Base-by-base conservation (phyloP, 2,797 vertebrate genomes). In the Limosa lapponica region DNA sequence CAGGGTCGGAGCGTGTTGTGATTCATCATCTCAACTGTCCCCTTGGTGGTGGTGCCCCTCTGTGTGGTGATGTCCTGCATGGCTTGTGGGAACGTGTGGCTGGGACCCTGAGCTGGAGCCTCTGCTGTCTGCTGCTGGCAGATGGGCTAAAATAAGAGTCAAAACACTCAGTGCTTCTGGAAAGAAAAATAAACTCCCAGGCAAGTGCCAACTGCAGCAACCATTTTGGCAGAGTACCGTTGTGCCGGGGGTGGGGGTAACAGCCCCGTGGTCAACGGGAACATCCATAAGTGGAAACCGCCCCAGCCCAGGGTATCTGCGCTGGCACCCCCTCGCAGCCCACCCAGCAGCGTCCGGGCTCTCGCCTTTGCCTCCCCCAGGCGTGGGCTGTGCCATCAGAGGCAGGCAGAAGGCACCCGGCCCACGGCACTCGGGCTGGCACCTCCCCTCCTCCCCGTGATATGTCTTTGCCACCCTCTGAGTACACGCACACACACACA, bases 31-130 rank as follows among this genome's bases (percentile, higher is more conserved):
- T 81, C 16, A 25, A 0, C 46, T 58, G 55, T 79, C 64, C 64
- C 46, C 41, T 28, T 17, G 27, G n/a, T 64, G 37, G 30, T 37
- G 54, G 71, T 82, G 43, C 20, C 20, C 30, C 49, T 71, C 36
- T 39, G 39, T 12, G 0, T 3, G 20, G 28, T 36, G 19, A 25
- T 36, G 30, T 43, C 79, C 30, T 0, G 0, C 0, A 15, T 2
- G 9, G 59, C 46, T 49, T 11, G 19, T 44, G 55, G 27, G 61
- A 49, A 49, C 0, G 0, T 11, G 36, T 25, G 58, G 39, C 34
- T 48, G 59, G 34, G 55, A 37, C 36, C 0, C 0, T 34, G 72
- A 55, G 58, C 51, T 52, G 72, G 30, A 78, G 46, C 37, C 65
- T 61, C 55, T 1, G 0, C n/a, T 52, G 28, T n/a, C 43, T 69